These are phyloP conservation scores for Seriola quinqueradiata DNA, from an alignment of 2,113 vertebrate species.

Conservation along the genomic window DNA sequence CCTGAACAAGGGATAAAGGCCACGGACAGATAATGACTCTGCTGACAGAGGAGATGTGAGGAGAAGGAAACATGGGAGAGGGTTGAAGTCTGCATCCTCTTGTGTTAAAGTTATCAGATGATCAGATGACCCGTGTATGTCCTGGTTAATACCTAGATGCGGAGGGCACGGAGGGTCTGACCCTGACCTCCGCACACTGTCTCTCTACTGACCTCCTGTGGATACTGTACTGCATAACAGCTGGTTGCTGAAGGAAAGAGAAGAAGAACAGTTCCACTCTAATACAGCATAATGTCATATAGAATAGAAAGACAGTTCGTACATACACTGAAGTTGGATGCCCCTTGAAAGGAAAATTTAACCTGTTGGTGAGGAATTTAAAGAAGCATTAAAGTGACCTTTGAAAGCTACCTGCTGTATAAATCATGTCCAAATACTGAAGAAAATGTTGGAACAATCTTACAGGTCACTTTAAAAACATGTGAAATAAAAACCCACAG, in stretches of 20 bases:
- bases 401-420: background rate
- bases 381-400: background rate
- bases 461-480: too few relatives aligned
- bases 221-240: conserved; percentile 38
- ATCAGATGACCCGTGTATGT: background rate
- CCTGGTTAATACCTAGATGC: background rate
- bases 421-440: background rate
- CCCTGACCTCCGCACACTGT: conserved; percentile 18
- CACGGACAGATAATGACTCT: conserved; percentile 47
- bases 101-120: conserved; percentile 16
- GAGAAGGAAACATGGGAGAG: background rate
- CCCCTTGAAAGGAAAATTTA: background rate
- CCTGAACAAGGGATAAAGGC: conserved; percentile 50
- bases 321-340: background rate
- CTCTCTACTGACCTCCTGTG: conserved; percentile 71
- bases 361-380: background rate
- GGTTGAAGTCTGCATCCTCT: background rate
- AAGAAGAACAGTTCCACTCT: background rate
- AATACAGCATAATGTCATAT: background rate
- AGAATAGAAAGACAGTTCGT: background rate
- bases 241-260: background rate
- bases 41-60: conserved; percentile 25
- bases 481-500: conserved; percentile 54
- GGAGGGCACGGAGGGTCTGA: conserved; percentile 36
- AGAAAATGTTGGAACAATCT: background rate